Base-by-base conservation (phyloP, 2,113 vertebrate species). In the Crotophaga sulcirostris region DNA sequence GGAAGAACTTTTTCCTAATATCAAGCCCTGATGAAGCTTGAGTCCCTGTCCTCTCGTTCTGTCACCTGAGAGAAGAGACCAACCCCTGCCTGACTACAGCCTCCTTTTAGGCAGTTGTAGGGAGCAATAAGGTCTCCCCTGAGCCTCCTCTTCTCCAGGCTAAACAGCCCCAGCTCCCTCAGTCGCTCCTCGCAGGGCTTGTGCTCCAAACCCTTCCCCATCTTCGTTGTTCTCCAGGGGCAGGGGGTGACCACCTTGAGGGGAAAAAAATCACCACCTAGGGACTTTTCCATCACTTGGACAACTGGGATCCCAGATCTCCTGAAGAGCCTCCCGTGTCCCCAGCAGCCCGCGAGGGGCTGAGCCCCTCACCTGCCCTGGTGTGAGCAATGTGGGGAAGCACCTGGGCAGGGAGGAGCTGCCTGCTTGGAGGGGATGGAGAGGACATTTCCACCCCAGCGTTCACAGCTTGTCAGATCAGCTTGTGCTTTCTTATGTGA, bases 391-490 rank as follows among this genome's bases (percentile, higher is more conserved):
- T 73, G 55, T 2, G 0, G 31, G 36, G 74, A 76, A 19, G 54
- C 6, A 2, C 16, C 42, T 54, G 82, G 42, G 89, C 80, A 63
- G 59, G 63, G 47, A 74, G 90, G n/a, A 54, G 38, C 63, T 55
- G 59, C 49, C 51, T 25, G 74, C 13, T 1, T 4, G 2, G 56
- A 82, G 60, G 52, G 59, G 28, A 84, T 0, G 2, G 38, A 79
- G 38, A 29, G 33, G 74, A 92, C 55, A 20, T 93, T 87, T 85
- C 93, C 63, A 77, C 1, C 2, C 66, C 33, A 33, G 60, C 52
- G 34, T 84, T 90, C 25, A 13, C 91, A 76, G 87, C 72, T 78
- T 87, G 81, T 94, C 94, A 84, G 55, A 67, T 78, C 16, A 19
- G n/a, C 83, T 89, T n/a, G 74, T 67, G 92, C 91, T 82, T 75